Percentiles rank a stretch among this genome's conserved stretches.
phyloP scores from a whole-genome alignment of 1,140 invertebrate genomes.

The Apocrypta bakeri region DNA sequence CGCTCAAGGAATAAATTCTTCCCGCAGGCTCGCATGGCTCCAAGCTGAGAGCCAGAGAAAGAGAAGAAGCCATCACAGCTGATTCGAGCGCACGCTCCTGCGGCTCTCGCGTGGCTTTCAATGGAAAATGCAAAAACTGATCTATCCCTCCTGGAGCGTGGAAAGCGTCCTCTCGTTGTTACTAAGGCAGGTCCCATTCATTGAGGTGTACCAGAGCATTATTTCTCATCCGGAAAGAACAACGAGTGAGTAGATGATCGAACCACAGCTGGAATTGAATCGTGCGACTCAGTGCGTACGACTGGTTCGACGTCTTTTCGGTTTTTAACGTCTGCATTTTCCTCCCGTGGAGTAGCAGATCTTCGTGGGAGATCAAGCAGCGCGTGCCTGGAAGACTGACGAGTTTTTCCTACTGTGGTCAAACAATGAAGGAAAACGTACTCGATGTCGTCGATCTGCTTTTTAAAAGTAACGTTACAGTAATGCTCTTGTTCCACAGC shows the following conservation, averaged over 20 bases:
- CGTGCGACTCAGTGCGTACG: neutral
- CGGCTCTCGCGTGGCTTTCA: neutral
- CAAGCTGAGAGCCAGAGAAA: neutral
- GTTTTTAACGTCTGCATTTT: neutral
- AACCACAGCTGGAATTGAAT: neutral
- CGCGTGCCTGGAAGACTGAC: neutral
- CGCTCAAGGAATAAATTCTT: neutral
- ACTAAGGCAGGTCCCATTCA: slow-evolving; percentile 31
- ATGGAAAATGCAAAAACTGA: slow-evolving; percentile 24
- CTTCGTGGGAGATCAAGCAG: slow-evolving; percentile 18
- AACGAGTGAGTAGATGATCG: slow-evolving; percentile 11
- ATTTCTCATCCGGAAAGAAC: slow-evolving; percentile 17
- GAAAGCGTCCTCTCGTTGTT: slow-evolving; percentile 6
- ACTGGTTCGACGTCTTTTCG: neutral
- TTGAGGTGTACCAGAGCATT: slow-evolving; percentile 21
- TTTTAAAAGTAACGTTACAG: neutral
- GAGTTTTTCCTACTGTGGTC: neutral
- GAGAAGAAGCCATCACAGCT: slow-evolving; percentile 38
- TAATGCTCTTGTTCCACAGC: neutral
- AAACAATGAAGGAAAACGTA: neutral
- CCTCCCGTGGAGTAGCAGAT: neutral
- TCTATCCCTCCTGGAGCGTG: slow-evolving; percentile 10
- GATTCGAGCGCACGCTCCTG: neutral
- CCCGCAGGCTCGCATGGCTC: neutral
- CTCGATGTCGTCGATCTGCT: neutral